Base-by-base conservation (phyloP, 2,888 invertebrate genomes). In the Agonum fuliginosum region DNA sequence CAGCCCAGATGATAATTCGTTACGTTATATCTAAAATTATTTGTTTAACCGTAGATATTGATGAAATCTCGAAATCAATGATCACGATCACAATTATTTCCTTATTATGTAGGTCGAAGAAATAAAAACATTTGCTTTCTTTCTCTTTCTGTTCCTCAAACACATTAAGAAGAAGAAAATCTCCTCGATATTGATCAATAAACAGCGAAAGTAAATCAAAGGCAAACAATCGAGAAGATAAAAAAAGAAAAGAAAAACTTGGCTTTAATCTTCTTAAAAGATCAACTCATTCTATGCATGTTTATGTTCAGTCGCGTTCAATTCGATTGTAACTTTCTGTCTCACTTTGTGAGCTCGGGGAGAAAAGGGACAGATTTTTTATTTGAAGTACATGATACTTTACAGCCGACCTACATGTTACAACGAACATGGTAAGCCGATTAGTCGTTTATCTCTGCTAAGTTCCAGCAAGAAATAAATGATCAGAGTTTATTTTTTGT, bases 191-290 rank as follows among this genome's bases (percentile, higher is more conserved):
- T 24, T 20, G 22, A 54, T 54, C 54, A 22, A 37, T 37, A 37
- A 37, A 12, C n/a, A 12, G 6, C 19, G 22, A 54, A 54, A 54
- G 58, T 62, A 17, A 62, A 27, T 62, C 41, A 67, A 67, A 67
- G 22, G 41, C 67, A 41, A 67, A 67, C 41, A 67, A 41, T 62
- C 62, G 14, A 3, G 34, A 30, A 14, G 62, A 34, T 34, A 30
- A 17, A 34, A 62, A 62, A 20, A 62, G 62, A 62, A 62, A 62
- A 19, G 27, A 67, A 67, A 67, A 67, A 41, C 67, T 67, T 20
- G 37, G 67, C 51, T 71, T 71, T 71, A 71, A 71, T 71, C 71
- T 51, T 48, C 71, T 46, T 71, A 71, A 71, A 51, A 27, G 71
- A 71, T 71, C 19, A 71, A 48, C 48, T 48, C 71, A 22, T 46